A percentile compares a stretch with the other conserved stretches of the same genome.
Evolutionary conservation across 2,888 invertebrate genomes (phyloP).

Genomic region (Latrodectus hesperus): DNA sequence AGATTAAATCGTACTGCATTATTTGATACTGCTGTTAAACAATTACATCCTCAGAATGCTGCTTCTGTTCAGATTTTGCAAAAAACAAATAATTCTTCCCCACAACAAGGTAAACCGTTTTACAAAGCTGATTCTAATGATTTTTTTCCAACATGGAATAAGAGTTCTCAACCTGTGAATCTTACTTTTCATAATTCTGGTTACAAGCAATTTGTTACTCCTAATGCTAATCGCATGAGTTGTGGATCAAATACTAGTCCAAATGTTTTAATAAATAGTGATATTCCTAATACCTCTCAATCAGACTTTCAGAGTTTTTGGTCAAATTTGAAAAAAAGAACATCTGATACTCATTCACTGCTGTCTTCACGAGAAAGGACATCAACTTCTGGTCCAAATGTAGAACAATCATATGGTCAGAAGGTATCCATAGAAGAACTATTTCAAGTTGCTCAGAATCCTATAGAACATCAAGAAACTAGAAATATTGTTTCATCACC

Average conservation of each 20-base stretch:
- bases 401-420: conserved; percentile 41
- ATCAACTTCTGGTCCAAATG: neutral
- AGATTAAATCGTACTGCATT: conserved; percentile 8
- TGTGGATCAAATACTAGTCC: conserved; percentile 16
- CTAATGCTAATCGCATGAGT: conserved; percentile 33
- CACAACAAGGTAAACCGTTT: conserved; percentile 42
- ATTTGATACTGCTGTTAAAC: conserved; percentile 46
- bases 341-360: conserved; percentile 7
- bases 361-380: neutral
- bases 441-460: conserved; percentile 47
- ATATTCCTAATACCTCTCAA: neutral
- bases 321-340: conserved; percentile 50
- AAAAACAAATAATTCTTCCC: neutral
- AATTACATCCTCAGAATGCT: conserved; percentile 17
- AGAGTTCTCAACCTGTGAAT: conserved; percentile 1
- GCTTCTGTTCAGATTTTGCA: conserved; percentile 37
- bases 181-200: conserved; percentile 4
- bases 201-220: conserved; percentile 59
- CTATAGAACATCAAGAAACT: neutral
- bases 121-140: conserved; percentile 49
- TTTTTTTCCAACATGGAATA: conserved; percentile 16
- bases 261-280: conserved; percentile 5
- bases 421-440: conserved; percentile 64
- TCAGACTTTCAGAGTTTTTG: conserved; percentile 49
- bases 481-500: neutral